Conservation (phyloP, 2,797 vertebrate species). For the Valencia hispanica region DNA sequence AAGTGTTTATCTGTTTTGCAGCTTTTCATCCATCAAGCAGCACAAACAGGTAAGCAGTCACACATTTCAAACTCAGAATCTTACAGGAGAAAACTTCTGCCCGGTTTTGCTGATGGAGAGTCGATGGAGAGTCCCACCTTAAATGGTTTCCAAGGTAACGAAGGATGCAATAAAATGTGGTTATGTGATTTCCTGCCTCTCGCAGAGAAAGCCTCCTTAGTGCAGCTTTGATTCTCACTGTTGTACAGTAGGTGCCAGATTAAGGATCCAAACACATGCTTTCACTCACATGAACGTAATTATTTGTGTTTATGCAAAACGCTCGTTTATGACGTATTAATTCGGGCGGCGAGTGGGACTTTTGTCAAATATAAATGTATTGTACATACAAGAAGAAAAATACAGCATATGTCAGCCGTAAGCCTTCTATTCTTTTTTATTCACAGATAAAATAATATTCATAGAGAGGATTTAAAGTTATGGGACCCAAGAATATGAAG, state of each 20-base stretch:
- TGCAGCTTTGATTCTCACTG: slow-evolving; percentile 18
- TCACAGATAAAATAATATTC: not conserved
- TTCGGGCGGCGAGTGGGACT: not conserved
- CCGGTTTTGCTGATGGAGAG: not conserved
- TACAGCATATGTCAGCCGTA: not conserved
- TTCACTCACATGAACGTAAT: not conserved
- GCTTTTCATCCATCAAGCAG: not conserved
- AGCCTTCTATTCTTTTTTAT: not conserved
- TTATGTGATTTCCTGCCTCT: slow-evolving; percentile 57
- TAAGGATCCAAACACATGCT: not conserved
- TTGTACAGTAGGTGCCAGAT: slow-evolving; percentile 4
- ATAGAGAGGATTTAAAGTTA: too few relatives aligned
- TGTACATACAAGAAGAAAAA: not conserved
- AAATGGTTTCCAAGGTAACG: slow-evolving; percentile 80
- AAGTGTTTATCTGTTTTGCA: not conserved
- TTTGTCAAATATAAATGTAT: not conserved
- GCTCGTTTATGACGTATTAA: not conserved
- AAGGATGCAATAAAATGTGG: slow-evolving; percentile 71
- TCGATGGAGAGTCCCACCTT: slow-evolving; percentile 20
- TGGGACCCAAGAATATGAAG: too few relatives aligned
- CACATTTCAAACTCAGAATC: not conserved
- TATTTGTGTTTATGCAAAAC: not conserved
- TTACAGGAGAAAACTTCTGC: not conserved
- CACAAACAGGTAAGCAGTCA: not conserved
- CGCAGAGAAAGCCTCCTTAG: slow-evolving; percentile 26